Base-by-base conservation (phyloP, 1,140 invertebrate genomes). In the Linepithema humile region DNA sequence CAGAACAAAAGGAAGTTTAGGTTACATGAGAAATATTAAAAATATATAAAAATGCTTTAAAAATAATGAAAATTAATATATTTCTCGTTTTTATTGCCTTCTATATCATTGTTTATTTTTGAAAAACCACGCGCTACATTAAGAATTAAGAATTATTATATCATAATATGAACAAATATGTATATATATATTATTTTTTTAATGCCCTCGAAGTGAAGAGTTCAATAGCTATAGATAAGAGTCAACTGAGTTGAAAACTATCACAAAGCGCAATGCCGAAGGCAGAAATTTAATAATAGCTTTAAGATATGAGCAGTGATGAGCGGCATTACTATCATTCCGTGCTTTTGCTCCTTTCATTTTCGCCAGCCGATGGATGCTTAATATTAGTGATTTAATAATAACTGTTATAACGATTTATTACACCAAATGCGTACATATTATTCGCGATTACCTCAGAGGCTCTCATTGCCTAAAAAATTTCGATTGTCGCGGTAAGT, bases 231-330 rank as follows among this genome's bases (percentile, higher is more conserved):
- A 23, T 23, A 1, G 40, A 35, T 64, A 26, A 60, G 40, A 26
- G 29, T 59, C 43, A 77, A 32, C 29, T 20, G 59, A 43, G 40
- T 12, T 74, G 20, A 75, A 75, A 77, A 6, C 23, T 29, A 32
- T 65, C 45, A 50, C 38, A 29, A n/a, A 45, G 40, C 43, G 6
- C 20, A 40, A 23, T 40, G 57, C 40, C 35, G n/a, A 82, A 62
- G 80, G 70, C 53, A 72, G 32, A 74, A 43, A 38, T 62, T 83
- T 83, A 74, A 83, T 82, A 73, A 82, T 57, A 40, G 50, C 55
- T 60, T 83, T 59, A 15, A 29, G 57, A 74, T 35, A 75, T 73
- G 65, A 50, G 23, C 62, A 20, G 20, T 38, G 50, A 82, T 65
- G 40, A 15, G n/a, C 55, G 38, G 55, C 29, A 38, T 38, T 12